Conservation (phyloP, 1,140 invertebrate genomes). For the Zaprionus ghesquierei region DNA sequence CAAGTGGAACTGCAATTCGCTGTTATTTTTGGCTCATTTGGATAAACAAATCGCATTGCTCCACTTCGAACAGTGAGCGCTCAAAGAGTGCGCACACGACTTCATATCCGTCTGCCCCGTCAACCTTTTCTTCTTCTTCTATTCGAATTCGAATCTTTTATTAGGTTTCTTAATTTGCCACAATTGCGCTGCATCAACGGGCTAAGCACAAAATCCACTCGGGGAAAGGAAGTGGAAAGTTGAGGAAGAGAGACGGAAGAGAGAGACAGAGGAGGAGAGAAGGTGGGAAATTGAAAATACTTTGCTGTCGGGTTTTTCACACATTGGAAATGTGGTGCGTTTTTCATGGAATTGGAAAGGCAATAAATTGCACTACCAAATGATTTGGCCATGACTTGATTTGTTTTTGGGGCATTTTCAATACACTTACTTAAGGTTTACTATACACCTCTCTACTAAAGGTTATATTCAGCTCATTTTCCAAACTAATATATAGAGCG, state of each 20-base stretch:
- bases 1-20: constrained; percentile 45
- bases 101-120: background rate
- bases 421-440: background rate
- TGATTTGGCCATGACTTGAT: background rate
- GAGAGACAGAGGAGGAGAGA: background rate
- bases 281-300: background rate
- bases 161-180: constrained; percentile 52
- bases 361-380: constrained; percentile 32
- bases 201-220: background rate
- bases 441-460: too few species aligned
- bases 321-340: constrained; percentile 27
- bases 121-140: background rate
- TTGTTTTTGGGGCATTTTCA: background rate
- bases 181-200: constrained; percentile 24
- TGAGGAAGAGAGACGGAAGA: background rate
- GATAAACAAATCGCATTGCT: constrained; percentile 58
- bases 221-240: background rate
- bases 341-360: constrained; percentile 16
- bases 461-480: too few species aligned
- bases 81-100: background rate
- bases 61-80: constrained; percentile 32
- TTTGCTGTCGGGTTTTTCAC: constrained; percentile 14
- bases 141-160: constrained; percentile 39
- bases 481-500: too few species aligned
- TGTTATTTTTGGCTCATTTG: constrained; percentile 48